phyloP scores from a whole-genome alignment of 2,888 invertebrate genomes.

The Holacanthella duospinosa region DNA sequence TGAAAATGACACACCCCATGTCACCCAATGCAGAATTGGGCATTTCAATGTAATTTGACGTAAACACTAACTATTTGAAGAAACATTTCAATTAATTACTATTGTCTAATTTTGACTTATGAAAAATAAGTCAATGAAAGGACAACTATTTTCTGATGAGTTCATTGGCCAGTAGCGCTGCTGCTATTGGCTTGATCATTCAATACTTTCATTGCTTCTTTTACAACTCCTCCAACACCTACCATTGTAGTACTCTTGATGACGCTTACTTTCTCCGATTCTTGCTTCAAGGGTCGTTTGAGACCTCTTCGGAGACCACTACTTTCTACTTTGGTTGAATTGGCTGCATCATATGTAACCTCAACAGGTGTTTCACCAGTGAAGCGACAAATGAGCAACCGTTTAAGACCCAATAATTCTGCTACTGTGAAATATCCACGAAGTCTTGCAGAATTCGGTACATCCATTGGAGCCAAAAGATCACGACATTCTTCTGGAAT shows the following conservation, averaged over 20 bases:
- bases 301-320: neutral
- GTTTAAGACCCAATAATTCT: constrained; percentile 28
- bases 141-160: no score
- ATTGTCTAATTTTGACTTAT: no score
- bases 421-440: constrained; percentile 36
- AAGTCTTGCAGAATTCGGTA: constrained; percentile 29
- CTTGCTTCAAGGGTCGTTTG: neutral
- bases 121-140: no score
- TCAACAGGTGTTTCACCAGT: neutral
- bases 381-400: constrained; percentile 12
- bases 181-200: constrained; percentile 10
- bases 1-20: no score
- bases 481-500: constrained; percentile 28
- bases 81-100: no score
- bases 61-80: no score
- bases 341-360: neutral
- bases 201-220: constrained; percentile 26
- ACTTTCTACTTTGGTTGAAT: neutral
- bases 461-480: constrained; percentile 28
- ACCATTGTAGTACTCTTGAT: neutral
- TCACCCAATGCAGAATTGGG: no score
- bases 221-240: constrained; percentile 22
- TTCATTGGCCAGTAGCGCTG: no score
- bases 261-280: neutral
- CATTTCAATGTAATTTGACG: no score